Percentiles rank a stretch among this genome's conserved stretches.
These are phyloP conservation scores for Myripristis jacobus DNA, from an alignment of 2,797 vertebrate genomes.

Conservation along the genomic window DNA sequence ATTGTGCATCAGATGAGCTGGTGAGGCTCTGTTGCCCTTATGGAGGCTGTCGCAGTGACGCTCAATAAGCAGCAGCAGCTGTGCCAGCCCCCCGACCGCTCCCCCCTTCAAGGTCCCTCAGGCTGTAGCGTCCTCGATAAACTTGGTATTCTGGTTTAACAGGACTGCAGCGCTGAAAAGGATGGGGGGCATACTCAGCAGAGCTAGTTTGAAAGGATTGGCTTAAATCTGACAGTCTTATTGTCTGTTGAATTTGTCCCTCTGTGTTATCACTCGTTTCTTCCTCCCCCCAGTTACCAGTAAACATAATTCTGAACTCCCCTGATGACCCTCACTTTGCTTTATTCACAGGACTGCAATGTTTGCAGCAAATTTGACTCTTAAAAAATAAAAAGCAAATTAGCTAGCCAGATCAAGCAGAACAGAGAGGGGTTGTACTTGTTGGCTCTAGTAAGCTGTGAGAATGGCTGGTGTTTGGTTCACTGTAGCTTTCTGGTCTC, in stretches of 20 bases:
- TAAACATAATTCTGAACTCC: constrained; percentile 14
- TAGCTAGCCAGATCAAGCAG: constrained; percentile 46
- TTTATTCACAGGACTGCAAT: constrained; percentile 10
- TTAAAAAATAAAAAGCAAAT: constrained; percentile 35
- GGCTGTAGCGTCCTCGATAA: constrained; percentile 67
- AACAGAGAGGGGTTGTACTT: constrained; percentile 23
- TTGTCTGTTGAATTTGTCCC: constrained; percentile 3
- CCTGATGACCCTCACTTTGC: constrained; percentile 34
- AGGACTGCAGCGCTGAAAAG: constrained; percentile 59
- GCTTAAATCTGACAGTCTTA: too few species aligned
- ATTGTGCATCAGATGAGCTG: constrained; percentile 55
- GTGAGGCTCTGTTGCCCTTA: constrained; percentile 48
- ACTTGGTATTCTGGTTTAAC: constrained; percentile 67
- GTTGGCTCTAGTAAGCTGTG: constrained; percentile 94
- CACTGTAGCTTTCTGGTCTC: constrained; percentile 99
- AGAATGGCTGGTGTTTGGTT: constrained; percentile 99
- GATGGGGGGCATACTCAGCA: constrained; percentile 15
- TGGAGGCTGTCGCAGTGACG: constrained; percentile 56
- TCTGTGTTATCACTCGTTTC: neutral
- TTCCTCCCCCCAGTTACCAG: neutral
- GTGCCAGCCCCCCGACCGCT: constrained; percentile 50
- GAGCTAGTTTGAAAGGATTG: constrained; percentile 20
- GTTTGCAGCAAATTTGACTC: constrained; percentile 35
- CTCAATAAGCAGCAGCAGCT: constrained; percentile 52
- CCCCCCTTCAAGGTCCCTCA: constrained; percentile 24